Base-by-base conservation (phyloP, 2,888 invertebrate species). In the Incurvaria masculella region DNA sequence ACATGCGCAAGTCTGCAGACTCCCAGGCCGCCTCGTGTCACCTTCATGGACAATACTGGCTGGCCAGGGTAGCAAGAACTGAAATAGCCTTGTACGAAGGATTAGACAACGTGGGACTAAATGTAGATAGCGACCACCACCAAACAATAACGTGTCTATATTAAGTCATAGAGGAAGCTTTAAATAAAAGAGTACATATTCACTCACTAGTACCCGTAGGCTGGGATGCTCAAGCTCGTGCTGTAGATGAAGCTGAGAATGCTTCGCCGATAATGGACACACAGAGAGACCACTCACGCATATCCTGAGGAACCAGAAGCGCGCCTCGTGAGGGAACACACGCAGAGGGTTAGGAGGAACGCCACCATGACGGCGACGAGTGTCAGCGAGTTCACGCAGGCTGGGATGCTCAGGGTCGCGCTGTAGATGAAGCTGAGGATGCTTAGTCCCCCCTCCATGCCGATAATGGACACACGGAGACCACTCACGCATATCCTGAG, bases 311-410 rank as follows among this genome's bases (percentile, higher is more conserved):
- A 96, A 84, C 97, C 97, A 98, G 71, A 95, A 94, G 53, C 97
- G 76, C 1, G 97, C 96, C 65, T 95, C 92, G 62, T 96, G 91
- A 56, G 94, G 82, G 60, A 97, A 89, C 46, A 96, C 90, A 61
- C 88, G 90, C 44, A 97, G 82, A 0, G 99, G 99, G 72, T 99
- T 99, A 96, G 69, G 18, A 99, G 78, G 64, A 96, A 97, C 16
- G 85, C 78, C 48, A 88, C 55, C 84, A 97, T 89, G 21, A 97
- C 84, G 14, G 88, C 74, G 19, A 89, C 85, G 44, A 99, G 74
- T 1, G 89, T 87, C 48, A 98, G 69, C 0, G 99, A 99, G 72
- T 94, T 95, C 14, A 92, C 86, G 63, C 94, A 96, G 0, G 94
- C 89, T 6, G 97, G 96, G 69, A 98, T 90, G 62, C 90, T 87